These are phyloP conservation scores for Volucella zonaria DNA, from an alignment of 2,888 invertebrate species.

Conservation along the genomic window DNA sequence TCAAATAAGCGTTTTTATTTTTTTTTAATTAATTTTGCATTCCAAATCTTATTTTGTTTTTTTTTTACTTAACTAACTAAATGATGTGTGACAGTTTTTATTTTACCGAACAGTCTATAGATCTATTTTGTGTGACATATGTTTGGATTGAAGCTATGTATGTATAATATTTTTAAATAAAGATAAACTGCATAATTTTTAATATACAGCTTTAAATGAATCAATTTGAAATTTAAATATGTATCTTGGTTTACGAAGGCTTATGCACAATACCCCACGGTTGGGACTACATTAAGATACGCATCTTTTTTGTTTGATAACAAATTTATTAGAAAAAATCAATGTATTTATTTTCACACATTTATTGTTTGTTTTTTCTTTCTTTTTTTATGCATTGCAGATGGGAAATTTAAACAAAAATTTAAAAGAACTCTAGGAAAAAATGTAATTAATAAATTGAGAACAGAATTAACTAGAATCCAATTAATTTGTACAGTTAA, in stretches of 20 bases:
- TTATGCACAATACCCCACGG: conserved; percentile 48
- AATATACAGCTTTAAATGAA: background rate
- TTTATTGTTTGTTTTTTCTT: conserved; percentile 73
- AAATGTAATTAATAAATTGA: conserved; percentile 79
- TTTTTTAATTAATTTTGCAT: conserved; percentile 4
- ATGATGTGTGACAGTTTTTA: too few species aligned
- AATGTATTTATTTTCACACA: conserved; percentile 58
- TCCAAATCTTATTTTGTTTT: background rate
- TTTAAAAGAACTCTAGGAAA: conserved; percentile 76
- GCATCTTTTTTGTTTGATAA: conserved; percentile 22
- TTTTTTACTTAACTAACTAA: background rate
- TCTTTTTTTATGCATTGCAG: conserved; percentile 79
- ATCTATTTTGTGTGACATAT: too few species aligned
- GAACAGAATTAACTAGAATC: conserved; percentile 80
- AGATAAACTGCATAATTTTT: background rate
- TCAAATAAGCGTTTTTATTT: background rate
- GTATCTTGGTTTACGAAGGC: background rate
- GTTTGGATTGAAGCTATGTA: too few species aligned
- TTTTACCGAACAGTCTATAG: too few species aligned
- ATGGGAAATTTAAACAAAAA: conserved; percentile 79
- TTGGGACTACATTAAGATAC: conserved; percentile 34
- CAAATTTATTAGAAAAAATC: conserved; percentile 17
- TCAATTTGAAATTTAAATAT: background rate
- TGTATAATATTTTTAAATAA: too few species aligned
- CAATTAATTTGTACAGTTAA: conserved; percentile 80